Evolutionary conservation across 2,113 vertebrate genomes (phyloP).

Genomic region (Upupa epops): DNA sequence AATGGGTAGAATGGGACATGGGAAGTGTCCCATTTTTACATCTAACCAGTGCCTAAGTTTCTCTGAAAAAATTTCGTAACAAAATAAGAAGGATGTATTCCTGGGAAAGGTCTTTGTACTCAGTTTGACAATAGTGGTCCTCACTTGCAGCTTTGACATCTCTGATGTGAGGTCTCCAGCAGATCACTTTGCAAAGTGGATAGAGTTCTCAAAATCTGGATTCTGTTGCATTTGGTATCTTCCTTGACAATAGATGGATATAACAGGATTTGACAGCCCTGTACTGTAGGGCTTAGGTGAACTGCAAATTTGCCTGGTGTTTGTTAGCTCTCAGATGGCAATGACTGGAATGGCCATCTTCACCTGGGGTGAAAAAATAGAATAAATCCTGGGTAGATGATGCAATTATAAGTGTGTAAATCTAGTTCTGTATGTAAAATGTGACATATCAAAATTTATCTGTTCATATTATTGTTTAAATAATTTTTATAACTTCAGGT

Average conservation of each 20-base stretch:
- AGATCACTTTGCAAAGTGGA: slow-evolving; percentile 52
- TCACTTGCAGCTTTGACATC: neutral
- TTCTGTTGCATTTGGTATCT: slow-evolving; percentile 67
- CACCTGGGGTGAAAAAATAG: neutral
- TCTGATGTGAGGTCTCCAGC: slow-evolving; percentile 2
- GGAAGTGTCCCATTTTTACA: neutral
- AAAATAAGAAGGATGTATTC: neutral
- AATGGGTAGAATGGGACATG: neutral
- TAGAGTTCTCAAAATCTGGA: slow-evolving; percentile 44
- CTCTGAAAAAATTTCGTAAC: neutral
- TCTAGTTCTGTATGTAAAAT: neutral
- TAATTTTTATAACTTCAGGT: neutral
- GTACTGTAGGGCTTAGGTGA: neutral
- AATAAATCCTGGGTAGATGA: neutral
- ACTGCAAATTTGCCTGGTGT: neutral
- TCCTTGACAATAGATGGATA: slow-evolving; percentile 46
- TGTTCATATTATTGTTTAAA: neutral
- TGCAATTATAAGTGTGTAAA: neutral
- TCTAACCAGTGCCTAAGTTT: neutral
- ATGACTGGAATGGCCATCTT: neutral
- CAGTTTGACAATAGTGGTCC: neutral
- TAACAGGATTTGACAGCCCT: neutral
- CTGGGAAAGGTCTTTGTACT: neutral
- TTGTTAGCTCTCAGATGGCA: neutral
- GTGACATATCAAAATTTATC: neutral